Evolutionary conservation across 2,113 vertebrate species (phyloP), one percentile per base, ranked within the genome.

Genomic region (Neodon shergylaensis): DNA sequence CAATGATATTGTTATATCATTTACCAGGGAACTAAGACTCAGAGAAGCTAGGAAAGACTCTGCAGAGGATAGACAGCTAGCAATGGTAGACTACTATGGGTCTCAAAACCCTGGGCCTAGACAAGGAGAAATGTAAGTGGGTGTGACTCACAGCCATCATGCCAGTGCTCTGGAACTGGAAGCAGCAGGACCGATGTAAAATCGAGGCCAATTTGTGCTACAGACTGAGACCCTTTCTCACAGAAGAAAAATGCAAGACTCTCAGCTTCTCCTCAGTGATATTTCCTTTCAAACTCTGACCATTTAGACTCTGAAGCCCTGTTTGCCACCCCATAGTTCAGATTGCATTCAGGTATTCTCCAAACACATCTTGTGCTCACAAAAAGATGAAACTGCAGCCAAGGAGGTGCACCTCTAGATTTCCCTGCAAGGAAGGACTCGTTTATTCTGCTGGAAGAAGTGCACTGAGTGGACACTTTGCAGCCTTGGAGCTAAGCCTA

Each of bases 21-120:
- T 39, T 52, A 84, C 90, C 49, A 85, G 58, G 79, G 87, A 95
- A 79, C 33, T 17, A 70, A 96, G 22, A 26, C 77, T 91, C 66
- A 82, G 52, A 79, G 42, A 92, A 78, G 33, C 82, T 54, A 91
- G 44, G 19, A 96, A 94, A 91, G 11, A 47, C 52, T 77, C 87
- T 65, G 22, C 52, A 96, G 92, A 93, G 6, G 3, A 86, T 73
- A 61, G 33, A 39, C 24, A 88, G 61, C 82, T 85, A 47, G 9
- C 24, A 77, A 7, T 52, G 9, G 61, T 33, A 61, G 76, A 17
- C 13, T 73, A 79, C 52, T 66, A 21, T 79, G 47, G 63, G 87
- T 65, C 65, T 66, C 31, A 49, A 89, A 91, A 26, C 54, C 83
- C 42, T 65, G 68, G 7, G n/a, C 33, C 79, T 86, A 70, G 10